Base-by-base conservation (phyloP, 2,113 vertebrate genomes). In the Phaethornis superciliosus region DNA sequence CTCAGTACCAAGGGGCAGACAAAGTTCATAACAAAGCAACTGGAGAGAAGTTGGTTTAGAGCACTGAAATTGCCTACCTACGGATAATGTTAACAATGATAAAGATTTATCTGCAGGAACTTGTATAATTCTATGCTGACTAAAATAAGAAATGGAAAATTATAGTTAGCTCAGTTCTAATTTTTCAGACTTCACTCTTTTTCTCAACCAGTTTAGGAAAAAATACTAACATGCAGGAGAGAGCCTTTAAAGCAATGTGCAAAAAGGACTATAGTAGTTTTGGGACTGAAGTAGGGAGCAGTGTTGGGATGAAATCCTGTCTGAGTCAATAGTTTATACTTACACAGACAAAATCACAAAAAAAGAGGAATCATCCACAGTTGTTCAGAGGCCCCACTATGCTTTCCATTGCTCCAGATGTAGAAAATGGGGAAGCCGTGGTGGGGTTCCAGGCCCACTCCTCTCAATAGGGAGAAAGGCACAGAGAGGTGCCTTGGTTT, bases 41-140 rank as follows among this genome's bases (percentile, higher is more conserved):
- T 19, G 22, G 74, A 24, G 5, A 93, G 37, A 85, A 95, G 86
- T 4, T 81, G 64, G 79, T 75, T 88, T 81, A 86, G 82, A 74
- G 71, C 12, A 79, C n/a, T 79, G 37, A 70, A 95, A 68, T 52
- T 92, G 77, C 58, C 89, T 92, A 79, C 69, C 78, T 71, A 60
- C 79, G 64, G 92, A 72, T 92, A 93, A 94, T 62, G 65, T 62
- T 95, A 95, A 96, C 71, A 54, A 62, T 42, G 60, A 51, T 76
- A 81, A 63, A 55, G n/a, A 90, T 91, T 93, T 90, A 86, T 85
- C 68, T 79, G 65, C 37, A 65, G 77, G 64, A 69, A 67, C 74
- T 59, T 15, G 15, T 65, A 75, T 46, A 79, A 85, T 88, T 93
- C 68, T 37, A 15, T 55, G 68, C 77, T 85, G 76, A 81, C 62